phyloP scores from a whole-genome alignment of 1,140 invertebrate species.

The Stenopsyche tienmushanensis region DNA sequence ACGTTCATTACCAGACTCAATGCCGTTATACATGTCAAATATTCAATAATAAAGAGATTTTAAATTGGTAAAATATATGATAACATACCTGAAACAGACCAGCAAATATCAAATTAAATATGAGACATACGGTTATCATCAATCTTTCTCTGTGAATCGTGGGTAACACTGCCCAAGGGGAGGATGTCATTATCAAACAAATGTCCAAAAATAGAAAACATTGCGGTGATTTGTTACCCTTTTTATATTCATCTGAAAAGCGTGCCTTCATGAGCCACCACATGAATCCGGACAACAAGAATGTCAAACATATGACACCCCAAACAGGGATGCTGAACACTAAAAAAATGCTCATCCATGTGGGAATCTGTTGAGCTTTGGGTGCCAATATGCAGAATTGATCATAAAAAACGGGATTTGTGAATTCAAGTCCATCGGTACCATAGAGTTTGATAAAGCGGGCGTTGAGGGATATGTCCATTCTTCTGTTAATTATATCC shows the following conservation, averaged over 20 bases:
- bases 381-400: slow-evolving; percentile 49
- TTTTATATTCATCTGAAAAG: background rate
- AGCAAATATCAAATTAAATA: slow-evolving; percentile 27
- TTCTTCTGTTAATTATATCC: slow-evolving; percentile 44
- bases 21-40: too few species aligned
- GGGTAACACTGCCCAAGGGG: slow-evolving; percentile 14
- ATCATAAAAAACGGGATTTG: slow-evolving; percentile 45
- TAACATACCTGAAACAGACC: slow-evolving; percentile 30
- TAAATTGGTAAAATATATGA: too few species aligned
- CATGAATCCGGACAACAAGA: slow-evolving; percentile 33
- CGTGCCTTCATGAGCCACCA: slow-evolving; percentile 43
- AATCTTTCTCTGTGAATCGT: slow-evolving; percentile 20
- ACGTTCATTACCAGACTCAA: too few species aligned
- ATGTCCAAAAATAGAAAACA: slow-evolving; percentile 31
- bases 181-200: slow-evolving; percentile 26
- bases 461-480: slow-evolving; percentile 47
- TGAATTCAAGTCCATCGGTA: slow-evolving; percentile 44
- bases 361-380: slow-evolving; percentile 47
- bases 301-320: slow-evolving; percentile 41
- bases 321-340: slow-evolving; percentile 46
- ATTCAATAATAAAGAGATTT: too few species aligned
- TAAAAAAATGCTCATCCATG: slow-evolving; percentile 48
- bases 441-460: slow-evolving; percentile 48
- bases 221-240: background rate
- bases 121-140: slow-evolving; percentile 18